Evolutionary conservation across 2,888 invertebrate species (phyloP).

Genomic region (Drosophila mercatorum): DNA sequence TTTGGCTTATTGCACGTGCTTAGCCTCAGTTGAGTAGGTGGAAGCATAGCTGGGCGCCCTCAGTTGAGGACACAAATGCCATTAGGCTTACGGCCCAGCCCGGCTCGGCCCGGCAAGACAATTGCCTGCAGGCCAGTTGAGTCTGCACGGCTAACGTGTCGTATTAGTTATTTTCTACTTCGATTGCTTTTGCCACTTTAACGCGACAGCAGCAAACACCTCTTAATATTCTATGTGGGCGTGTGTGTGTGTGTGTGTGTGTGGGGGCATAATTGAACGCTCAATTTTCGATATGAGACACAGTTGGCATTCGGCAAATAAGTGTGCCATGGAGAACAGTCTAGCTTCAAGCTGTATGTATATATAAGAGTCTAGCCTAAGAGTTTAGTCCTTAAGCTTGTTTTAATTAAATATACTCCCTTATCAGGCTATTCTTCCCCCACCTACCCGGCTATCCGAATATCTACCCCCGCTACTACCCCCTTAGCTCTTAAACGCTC

Average conservation of each 20-base stretch:
- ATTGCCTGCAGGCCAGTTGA: constrained; percentile 65
- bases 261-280: constrained; percentile 74
- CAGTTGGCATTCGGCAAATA: constrained; percentile 30
- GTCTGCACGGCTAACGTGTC: constrained; percentile 74
- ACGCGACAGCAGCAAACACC: constrained; percentile 55
- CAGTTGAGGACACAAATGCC: constrained; percentile 64
- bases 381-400: constrained; percentile 5
- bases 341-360: not conserved
- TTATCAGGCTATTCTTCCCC: not conserved
- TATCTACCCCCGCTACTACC: not conserved
- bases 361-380: not conserved
- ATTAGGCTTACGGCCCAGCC: constrained; percentile 63
- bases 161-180: constrained; percentile 80
- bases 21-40: constrained; percentile 51
- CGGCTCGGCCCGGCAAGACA: constrained; percentile 55
- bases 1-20: constrained; percentile 79
- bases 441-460: not conserved
- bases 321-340: constrained; percentile 16
- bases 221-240: constrained; percentile 6
- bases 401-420: not conserved
- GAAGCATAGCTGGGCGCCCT: not conserved
- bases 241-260: constrained; percentile 10
- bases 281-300: constrained; percentile 73
- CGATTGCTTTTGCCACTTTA: constrained; percentile 82
- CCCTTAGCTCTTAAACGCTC: constrained; percentile 31